Conservation (phyloP, 2,113 vertebrate genomes). For the Xenopus tropicalis region UCB_Xtro_10.0 CM004446.2:112683501-112684000, state of each 20-base stretch:
- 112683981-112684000: too few relatives aligned
- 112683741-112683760: too few relatives aligned
- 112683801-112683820: neutral
- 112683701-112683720: too few relatives aligned
- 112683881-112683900: neutral
- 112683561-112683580: too few relatives aligned
- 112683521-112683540: too few relatives aligned
- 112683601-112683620: too few relatives aligned
- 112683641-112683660: neutral
- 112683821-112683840: neutral
- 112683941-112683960: neutral
- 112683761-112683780: neutral
- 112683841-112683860: neutral
- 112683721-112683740: too few relatives aligned
- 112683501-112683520: too few relatives aligned
- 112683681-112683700: too few relatives aligned
- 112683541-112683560: too few relatives aligned
- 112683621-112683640: neutral
- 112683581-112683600: too few relatives aligned
- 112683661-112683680: neutral
- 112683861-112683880: neutral
- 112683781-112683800: neutral
- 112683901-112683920: neutral
- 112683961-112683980: too few relatives aligned
- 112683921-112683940: neutral